A percentile compares a stretch with the other conserved stretches of the same genome.
Conservation (phyloP, 2,113 vertebrate species). For the Cygnus atratus region DNA sequence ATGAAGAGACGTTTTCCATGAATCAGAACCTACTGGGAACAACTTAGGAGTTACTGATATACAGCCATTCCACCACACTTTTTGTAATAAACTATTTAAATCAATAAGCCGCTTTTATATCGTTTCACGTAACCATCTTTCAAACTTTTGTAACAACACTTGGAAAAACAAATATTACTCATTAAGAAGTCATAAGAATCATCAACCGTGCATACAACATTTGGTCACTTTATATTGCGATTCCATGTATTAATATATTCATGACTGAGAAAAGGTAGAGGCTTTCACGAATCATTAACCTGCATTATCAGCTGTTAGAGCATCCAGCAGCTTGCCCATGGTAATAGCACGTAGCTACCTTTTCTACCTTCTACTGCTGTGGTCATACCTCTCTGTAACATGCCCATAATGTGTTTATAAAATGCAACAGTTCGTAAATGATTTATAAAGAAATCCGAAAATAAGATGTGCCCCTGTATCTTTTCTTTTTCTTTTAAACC, state of each 20-base stretch:
- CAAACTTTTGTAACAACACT: background rate
- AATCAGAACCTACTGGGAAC: background rate
- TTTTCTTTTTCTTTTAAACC: background rate
- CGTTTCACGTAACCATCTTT: background rate
- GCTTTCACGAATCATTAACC: constrained; percentile 25
- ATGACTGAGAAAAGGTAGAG: background rate
- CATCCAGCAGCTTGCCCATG: background rate
- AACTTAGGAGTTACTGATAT: background rate
- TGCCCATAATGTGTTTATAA: background rate
- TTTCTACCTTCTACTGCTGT: background rate
- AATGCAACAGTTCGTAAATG: background rate
- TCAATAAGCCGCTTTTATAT: background rate
- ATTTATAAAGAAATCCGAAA: constrained; percentile 9
- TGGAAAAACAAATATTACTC: background rate
- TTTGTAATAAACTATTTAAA: background rate
- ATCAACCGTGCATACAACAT: background rate
- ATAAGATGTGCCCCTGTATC: background rate
- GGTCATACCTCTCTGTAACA: background rate
- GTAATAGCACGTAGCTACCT: background rate
- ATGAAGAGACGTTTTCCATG: background rate
- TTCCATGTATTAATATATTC: background rate
- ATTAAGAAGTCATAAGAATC: background rate
- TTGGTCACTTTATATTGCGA: background rate
- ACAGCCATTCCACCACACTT: background rate
- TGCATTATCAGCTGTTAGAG: background rate